Evolutionary conservation across 1,140 invertebrate species (phyloP).

Genomic region (Limonius californicus): DNA sequence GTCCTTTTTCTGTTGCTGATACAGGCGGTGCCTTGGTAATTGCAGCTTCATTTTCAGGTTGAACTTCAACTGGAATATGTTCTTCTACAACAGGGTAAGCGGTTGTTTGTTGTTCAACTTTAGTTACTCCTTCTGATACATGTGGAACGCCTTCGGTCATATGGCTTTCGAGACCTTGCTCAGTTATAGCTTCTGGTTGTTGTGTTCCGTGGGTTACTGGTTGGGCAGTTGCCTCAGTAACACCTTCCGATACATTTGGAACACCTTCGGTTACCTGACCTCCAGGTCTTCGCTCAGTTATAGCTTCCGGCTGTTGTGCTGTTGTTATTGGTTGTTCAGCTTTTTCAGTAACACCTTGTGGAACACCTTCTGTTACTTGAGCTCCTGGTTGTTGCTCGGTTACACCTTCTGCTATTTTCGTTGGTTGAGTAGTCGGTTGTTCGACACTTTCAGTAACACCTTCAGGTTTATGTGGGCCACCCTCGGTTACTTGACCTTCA

Average conservation of each 20-base stretch:
- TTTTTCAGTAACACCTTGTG: not conserved
- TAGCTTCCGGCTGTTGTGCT: not conserved
- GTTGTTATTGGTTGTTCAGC: conserved; percentile 16
- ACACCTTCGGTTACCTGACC: conserved; percentile 22
- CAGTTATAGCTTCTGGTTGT: no score
- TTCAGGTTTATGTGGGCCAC: not conserved
- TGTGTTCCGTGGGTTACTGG: no score
- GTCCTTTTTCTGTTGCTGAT: not conserved
- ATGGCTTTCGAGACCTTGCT: no score
- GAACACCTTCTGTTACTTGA: not conserved
- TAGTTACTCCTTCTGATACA: no score
- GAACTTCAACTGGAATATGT: not conserved
- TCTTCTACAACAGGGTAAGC: no score
- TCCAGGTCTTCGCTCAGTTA: not conserved
- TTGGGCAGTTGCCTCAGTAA: not conserved
- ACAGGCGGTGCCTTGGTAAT: not conserved
- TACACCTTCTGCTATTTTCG: conserved; percentile 7
- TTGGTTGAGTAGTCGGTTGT: not conserved
- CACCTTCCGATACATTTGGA: conserved; percentile 15
- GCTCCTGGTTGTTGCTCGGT: not conserved
- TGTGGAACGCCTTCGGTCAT: no score
- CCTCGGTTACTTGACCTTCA: no score
- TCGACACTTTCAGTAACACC: not conserved
- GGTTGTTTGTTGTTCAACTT: no score
- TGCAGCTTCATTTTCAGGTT: conserved; percentile 8